Evolutionary conservation across 2,113 vertebrate genomes (phyloP), one percentile per base, ranked within the genome.

Genomic region (Puma concolor): DNA sequence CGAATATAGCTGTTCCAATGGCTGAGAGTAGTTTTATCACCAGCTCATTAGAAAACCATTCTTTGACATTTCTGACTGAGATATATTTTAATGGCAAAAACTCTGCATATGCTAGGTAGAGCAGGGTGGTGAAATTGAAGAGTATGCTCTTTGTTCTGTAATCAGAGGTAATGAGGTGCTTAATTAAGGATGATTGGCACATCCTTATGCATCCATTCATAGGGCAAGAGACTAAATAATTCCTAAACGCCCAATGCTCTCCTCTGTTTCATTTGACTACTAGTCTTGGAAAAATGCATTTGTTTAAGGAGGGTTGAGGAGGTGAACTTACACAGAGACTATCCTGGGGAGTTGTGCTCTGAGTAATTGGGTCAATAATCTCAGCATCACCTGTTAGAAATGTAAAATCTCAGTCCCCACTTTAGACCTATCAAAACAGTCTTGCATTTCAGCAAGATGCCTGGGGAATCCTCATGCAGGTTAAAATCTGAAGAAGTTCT

Each of bases 21-120:
- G 5, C 57, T 69, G 19, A 69, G 57, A 72, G 38, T 79, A 77
- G 29, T 86, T 83, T 96, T 83, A 82, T 64, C 13, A 48, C n/a
- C 23, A 95, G 12, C 27, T 94, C 86, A 92, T 95, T 95, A 96
- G 87, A 77, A 69, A 41, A 93, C 41, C 6, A 52, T 27, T 93
- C 54, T 96, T 85, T 92, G 44, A 92, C 82, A 88, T 83, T 96
- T 91, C 12, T 17, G 77, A 36, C 36, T 92, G 67, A 96, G 97
- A 92, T 82, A 69, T 88, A 31, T 83, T 98, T 97, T 72, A 96
- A 92, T 91, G 64, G 54, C 50, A 66, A 95, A 96, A 91, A 13
- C 31, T 89, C 64, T 91, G 25, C 21, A 76, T 94, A 67, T 38
- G 23, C 31, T 87, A 96, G 63, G 50, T 79, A 92, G 69, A 94